Evolutionary conservation across 2,888 invertebrate genomes (phyloP).

Genomic region (Seladonia tumulorum): DNA sequence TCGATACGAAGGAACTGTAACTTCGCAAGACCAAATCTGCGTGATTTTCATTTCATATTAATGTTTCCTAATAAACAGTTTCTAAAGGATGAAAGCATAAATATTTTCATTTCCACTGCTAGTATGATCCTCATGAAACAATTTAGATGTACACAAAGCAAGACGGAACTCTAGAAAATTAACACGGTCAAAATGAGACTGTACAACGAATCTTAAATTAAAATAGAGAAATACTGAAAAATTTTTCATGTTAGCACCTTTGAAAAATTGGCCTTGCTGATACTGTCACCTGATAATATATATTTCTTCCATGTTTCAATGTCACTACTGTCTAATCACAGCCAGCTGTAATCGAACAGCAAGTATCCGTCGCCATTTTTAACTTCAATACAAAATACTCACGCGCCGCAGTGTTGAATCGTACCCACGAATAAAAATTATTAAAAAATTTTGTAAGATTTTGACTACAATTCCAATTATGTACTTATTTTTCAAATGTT

Average conservation of each 20-base stretch:
- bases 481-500: background rate
- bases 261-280: conserved; percentile 67
- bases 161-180: background rate
- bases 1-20: background rate
- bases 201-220: conserved; percentile 2
- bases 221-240: conserved; percentile 4
- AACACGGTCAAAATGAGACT: background rate
- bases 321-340: conserved; percentile 39
- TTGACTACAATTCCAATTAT: background rate
- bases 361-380: conserved; percentile 69
- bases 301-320: conserved; percentile 63
- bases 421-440: background rate
- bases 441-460: background rate
- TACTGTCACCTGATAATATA: conserved; percentile 65
- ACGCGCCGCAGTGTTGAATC: conserved; percentile 25
- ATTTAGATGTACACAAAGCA: background rate
- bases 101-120: too few species aligned
- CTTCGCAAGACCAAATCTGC: background rate
- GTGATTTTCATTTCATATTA: conserved; percentile 17
- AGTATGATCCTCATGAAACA: background rate
- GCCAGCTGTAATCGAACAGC: conserved; percentile 36
- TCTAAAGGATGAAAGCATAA: background rate
- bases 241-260: conserved; percentile 60
- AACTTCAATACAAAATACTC: conserved; percentile 51
- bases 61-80: background rate